Evolutionary conservation across 2,888 invertebrate species (phyloP), one percentile per base, ranked within the genome.

Genomic region (Phlogophora meticulosa): DNA sequence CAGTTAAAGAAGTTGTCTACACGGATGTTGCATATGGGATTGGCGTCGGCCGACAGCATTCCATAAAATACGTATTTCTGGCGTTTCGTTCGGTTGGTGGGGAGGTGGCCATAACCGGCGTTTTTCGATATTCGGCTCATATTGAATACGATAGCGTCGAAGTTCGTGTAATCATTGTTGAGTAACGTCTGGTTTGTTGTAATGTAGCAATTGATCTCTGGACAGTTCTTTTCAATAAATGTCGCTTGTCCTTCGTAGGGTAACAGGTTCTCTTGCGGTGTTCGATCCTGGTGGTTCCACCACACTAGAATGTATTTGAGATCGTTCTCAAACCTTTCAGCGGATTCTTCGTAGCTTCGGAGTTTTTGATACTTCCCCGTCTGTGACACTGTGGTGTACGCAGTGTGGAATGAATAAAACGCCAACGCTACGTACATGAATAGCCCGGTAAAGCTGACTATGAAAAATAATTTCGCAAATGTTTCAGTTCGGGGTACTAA

Each of bases 61-160:
- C 91, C 90, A 43, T 89, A 87, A 65, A 94, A 94, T 7, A 95
- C 80, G 67, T 91, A 95, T 66, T 92, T 93, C 72, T 95, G 95
- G 2, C 82, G 64, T 0, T 36, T n/a, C 0, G 82, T 80, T 74
- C 95, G 90, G 5, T 63, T 65, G 15, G 72, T 53, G 0, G 94
- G 94, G 13, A 91, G 65, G 0, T 76, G 63, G 1, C 52, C 32
- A 20, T 81, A 74, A 7, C 83, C 24, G 66, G 72, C 87, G 88
- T 88, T 15, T 65, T 80, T 1, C 10, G 70, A 76, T 1, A 90
- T 45, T 1, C 85, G 60, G 13, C 82, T 87, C 0, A 88, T 84
- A 69, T 92, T 89, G 38, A 94, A 90, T 7, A 95, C 60, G 2
- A 95, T 83, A 0, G 93, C 93, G 57, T 95, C 89, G 60, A 93